Evolutionary conservation across 2,888 invertebrate species (phyloP).

Genomic region (Spialia ferax): DNA sequence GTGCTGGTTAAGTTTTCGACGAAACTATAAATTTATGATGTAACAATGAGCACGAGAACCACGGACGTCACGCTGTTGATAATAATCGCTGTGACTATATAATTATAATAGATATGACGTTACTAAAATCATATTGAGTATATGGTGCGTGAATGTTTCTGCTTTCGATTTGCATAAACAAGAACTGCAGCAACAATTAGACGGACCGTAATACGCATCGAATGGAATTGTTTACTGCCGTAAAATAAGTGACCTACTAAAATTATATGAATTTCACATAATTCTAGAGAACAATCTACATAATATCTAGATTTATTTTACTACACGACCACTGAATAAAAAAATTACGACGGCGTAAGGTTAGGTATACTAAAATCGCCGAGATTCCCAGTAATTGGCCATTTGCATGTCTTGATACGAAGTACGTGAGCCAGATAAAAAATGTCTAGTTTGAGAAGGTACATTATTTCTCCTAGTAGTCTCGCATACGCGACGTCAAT

Average conservation of each 20-base stretch:
- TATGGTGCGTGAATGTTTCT: too few species aligned
- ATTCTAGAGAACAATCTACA: not conserved
- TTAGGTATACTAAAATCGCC: conserved; percentile 33
- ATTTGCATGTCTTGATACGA: conserved; percentile 45
- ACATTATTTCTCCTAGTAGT: conserved; percentile 21
- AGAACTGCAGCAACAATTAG: too few species aligned
- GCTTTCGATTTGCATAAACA: too few species aligned
- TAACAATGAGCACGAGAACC: too few species aligned
- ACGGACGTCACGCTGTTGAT: too few species aligned
- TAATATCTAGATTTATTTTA: conserved; percentile 22
- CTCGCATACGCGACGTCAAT: conserved; percentile 31
- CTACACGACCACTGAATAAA: conserved; percentile 15
- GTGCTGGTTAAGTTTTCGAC: not conserved
- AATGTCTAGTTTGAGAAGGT: conserved; percentile 27
- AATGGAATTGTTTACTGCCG: too few species aligned
- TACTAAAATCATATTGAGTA: not conserved
- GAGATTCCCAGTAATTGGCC: conserved; percentile 42
- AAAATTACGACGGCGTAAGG: conserved; percentile 20
- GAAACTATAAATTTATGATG: not conserved
- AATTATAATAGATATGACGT: not conserved
- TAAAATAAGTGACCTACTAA: not conserved
- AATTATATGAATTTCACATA: not conserved
- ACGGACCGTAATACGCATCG: too few species aligned
- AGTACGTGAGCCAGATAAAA: conserved; percentile 33
- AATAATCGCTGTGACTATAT: not conserved